Conservation (phyloP, 2,797 vertebrate genomes). For the Pseudopleuronectes americanus region DNA sequence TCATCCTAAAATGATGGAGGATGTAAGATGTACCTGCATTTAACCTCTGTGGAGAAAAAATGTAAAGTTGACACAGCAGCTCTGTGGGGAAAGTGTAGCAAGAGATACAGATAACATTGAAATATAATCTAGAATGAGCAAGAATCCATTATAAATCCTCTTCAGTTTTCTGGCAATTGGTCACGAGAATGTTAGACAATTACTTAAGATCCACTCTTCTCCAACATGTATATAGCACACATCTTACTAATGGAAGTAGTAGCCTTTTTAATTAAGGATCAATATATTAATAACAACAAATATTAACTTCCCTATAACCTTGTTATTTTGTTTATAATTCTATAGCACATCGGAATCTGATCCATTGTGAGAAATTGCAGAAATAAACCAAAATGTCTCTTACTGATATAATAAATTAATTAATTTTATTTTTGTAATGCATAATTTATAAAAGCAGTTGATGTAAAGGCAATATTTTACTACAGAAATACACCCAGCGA, state of each 20-base stretch:
- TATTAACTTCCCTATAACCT: neutral
- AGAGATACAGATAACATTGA: no score
- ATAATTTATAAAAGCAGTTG: neutral
- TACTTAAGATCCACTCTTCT: neutral
- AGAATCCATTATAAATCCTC: neutral
- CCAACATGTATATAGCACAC: neutral
- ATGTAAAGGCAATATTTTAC: slow-evolving; percentile 8
- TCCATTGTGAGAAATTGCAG: neutral
- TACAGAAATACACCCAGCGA: slow-evolving; percentile 2
- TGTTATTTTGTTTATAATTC: slow-evolving; percentile 10
- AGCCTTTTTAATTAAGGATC: slow-evolving; percentile 14
- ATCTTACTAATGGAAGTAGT: neutral
- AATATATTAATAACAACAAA: slow-evolving; percentile 11
- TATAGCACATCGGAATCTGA: slow-evolving; percentile 1
- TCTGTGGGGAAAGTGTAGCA: no score
- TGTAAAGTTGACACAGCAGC: no score
- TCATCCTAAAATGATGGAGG: no score
- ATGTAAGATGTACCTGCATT: no score
- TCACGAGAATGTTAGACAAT: neutral
- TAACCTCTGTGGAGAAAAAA: no score
- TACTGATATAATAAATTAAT: neutral
- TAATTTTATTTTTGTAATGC: neutral
- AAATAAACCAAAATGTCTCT: neutral
- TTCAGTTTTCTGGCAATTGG: neutral
- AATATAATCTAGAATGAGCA: no score